phyloP scores from a whole-genome alignment of 1,140 invertebrate genomes.

The Zophobas atratus region DNA sequence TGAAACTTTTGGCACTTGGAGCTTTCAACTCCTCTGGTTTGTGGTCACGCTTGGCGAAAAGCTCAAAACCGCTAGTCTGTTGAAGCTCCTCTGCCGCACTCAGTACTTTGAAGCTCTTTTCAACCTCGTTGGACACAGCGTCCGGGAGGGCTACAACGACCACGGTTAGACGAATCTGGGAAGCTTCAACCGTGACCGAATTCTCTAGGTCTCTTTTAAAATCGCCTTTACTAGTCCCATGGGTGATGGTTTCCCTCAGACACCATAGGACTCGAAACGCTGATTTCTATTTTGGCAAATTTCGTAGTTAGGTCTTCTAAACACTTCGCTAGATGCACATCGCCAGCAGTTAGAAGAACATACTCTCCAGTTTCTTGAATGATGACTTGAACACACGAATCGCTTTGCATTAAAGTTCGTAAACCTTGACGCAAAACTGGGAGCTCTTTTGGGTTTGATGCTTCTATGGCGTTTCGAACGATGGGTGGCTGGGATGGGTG shows the following conservation, averaged over 20 bases:
- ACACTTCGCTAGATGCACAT: constrained; percentile 98
- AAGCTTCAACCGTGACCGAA: constrained; percentile 26
- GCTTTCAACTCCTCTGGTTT: constrained; percentile 20
- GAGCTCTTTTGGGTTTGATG: constrained; percentile 86
- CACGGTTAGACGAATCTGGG: constrained; percentile 68
- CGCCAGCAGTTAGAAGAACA: constrained; percentile 96
- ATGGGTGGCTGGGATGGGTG: constrained; percentile 87
- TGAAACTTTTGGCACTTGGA: constrained; percentile 53
- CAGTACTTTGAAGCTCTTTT: constrained; percentile 74
- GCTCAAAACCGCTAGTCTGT: constrained; percentile 43
- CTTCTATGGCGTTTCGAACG: constrained; percentile 95
- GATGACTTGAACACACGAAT: constrained; percentile 92
- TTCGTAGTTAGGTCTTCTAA: constrained; percentile 85
- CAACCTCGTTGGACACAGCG: constrained; percentile 80
- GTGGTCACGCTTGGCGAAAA: constrained; percentile 17
- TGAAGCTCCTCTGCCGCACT: constrained; percentile 69
- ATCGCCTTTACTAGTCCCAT: constrained; percentile 43
- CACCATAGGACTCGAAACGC: constrained; percentile 95
- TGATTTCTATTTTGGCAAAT: constrained; percentile 91
- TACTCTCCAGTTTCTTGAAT: constrained; percentile 96
- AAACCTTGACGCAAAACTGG: constrained; percentile 86
- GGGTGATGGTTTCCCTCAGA: constrained; percentile 90
- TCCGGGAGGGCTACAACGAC: constrained; percentile 86
- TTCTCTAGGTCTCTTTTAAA: constrained; percentile 45
- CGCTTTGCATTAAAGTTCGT: constrained; percentile 90